Base-by-base conservation (phyloP, 2,113 vertebrate genomes). In the Rafetus swinhoei region DNA sequence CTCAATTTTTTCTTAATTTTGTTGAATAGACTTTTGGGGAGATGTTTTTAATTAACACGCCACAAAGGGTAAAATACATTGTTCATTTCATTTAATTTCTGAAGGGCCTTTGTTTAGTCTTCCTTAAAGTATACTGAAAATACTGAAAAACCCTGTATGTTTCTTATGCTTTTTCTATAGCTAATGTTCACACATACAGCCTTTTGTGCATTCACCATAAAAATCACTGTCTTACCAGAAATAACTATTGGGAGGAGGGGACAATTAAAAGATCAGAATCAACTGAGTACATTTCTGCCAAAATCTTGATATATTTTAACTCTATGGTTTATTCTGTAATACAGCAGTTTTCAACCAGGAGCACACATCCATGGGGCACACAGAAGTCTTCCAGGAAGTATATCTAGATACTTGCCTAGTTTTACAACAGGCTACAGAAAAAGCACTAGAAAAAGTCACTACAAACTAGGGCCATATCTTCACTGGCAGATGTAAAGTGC, bases 1-100 rank as follows among this genome's bases (percentile, higher is more conserved):
- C 57, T 62, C 52, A 93, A 79, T 91, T 81, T 82, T 76, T 91
- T 86, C 81, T 96, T 92, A 85, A 89, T 90, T 95, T 88, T 90
- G 85, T 59, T 90, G 93, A 79, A 35, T 79, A 79, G 74, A 90
- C 25, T 80, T 85, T 90, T 82, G 90, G 32, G 94, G 80, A 94
- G 82, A 54, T 39, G 59, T 88, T 96, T 57, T 83, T 81, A 1
- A 16, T 11, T 9, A 89, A 32, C 7, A 69, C 5, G 79, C 2
- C 7, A 72, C 83, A 85, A 86, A 95, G 95, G 88, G 59, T 74
- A 90, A 59, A 85, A 77, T n/a, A 89, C 90, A 89, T n/a, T 85
- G 91, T 50, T 89, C 81, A 91, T 86, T 80, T 32, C 12, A 77
- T 84, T 72, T 84, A 45, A 45, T 45, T 45, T 45, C 16, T 57